Percentiles rank a stretch among this genome's conserved stretches.
Evolutionary conservation across 2,113 vertebrate genomes (phyloP).

Genomic region (Orthonyx spaldingii): DNA sequence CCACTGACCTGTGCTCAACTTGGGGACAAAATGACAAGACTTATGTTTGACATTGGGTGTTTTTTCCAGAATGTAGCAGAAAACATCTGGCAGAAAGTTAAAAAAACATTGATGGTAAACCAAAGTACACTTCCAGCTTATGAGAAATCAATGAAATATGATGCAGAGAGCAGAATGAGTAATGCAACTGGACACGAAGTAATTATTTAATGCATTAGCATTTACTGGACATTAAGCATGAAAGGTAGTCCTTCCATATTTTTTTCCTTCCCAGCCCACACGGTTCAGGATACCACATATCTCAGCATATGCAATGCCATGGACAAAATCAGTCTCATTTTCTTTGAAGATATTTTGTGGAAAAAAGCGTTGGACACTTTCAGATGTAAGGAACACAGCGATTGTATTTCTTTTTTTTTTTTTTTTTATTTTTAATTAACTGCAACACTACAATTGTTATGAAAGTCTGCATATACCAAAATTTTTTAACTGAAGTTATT

Average conservation of each 20-base stretch:
- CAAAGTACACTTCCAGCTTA: neutral
- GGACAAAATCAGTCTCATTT: neutral
- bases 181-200: neutral
- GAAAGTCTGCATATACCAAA: neutral
- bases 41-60: neutral
- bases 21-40: neutral
- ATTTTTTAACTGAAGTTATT: neutral
- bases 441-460: neutral
- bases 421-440: neutral
- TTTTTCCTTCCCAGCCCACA: neutral
- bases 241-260: neutral
- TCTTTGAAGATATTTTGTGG: neutral
- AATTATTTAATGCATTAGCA: neutral
- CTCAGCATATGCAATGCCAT: neutral
- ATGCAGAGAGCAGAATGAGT: neutral
- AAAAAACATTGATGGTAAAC: neutral
- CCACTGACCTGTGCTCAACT: neutral
- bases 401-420: no score
- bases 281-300: neutral
- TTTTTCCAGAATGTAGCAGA: neutral
- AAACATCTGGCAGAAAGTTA: neutral
- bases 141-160: neutral
- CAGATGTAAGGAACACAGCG: neutral
- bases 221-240: neutral
- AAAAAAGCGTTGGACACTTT: neutral